These are phyloP conservation scores for Lochmaea capreae DNA, from an alignment of 2,888 invertebrate species.

Conservation along the genomic window DNA sequence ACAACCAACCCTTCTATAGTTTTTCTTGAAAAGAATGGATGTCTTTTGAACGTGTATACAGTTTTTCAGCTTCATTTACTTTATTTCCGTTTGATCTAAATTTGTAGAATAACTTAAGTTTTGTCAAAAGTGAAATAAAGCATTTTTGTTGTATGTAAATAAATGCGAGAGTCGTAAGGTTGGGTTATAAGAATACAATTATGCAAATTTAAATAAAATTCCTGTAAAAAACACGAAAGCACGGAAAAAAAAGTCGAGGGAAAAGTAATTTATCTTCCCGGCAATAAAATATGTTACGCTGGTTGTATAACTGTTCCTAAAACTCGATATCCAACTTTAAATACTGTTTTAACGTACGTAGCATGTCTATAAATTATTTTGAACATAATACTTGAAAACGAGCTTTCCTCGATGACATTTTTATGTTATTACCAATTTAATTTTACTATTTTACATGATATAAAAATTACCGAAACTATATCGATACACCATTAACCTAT, in stretches of 20 bases:
- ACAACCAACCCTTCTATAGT: no score
- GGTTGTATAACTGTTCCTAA: slow-evolving; percentile 5
- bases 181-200: neutral
- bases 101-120: neutral
- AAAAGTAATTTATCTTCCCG: slow-evolving; percentile 4
- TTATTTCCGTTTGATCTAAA: neutral
- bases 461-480: neutral
- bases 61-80: neutral
- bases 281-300: slow-evolving; percentile 4
- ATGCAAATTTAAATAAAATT: neutral
- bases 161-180: neutral
- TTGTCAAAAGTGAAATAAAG: neutral
- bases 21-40: neutral
- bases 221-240: slow-evolving; percentile 1
- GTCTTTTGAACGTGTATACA: neutral
- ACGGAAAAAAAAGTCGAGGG: neutral
- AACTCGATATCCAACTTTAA: slow-evolving; percentile 18
- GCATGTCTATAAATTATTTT: slow-evolving; percentile 27
- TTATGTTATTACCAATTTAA: slow-evolving; percentile 12
- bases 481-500: neutral
- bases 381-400: slow-evolving; percentile 16
- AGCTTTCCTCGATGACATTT: slow-evolving; percentile 8
- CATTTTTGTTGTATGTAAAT: neutral
- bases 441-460: slow-evolving; percentile 13
- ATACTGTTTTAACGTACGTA: slow-evolving; percentile 15